Conservation (phyloP, 2,888 invertebrate genomes). For the Nysson spinosus region DNA sequence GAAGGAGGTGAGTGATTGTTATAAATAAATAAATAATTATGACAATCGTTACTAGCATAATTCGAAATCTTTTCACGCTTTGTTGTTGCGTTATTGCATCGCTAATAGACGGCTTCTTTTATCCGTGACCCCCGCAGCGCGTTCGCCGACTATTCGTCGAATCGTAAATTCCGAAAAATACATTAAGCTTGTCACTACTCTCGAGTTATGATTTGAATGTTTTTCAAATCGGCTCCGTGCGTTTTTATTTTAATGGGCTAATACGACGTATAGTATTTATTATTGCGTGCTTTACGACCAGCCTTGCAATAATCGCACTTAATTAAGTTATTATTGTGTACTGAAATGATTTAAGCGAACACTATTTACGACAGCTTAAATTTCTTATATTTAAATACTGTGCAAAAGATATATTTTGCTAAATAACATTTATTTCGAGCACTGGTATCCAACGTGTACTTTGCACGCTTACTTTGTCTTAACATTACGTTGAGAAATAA, state of each 20-base stretch:
- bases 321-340: no score
- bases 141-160: constrained; percentile 26
- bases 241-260: not conserved
- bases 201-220: constrained; percentile 11
- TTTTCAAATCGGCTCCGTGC: not conserved
- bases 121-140: not conserved
- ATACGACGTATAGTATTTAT: no score
- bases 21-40: constrained; percentile 7
- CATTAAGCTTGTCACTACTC: constrained; percentile 17
- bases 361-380: no score
- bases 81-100: not conserved
- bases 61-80: not conserved
- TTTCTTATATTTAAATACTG: no score
- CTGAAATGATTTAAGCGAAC: no score
- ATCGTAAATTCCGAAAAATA: constrained; percentile 30
- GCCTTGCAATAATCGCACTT: no score
- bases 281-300: no score
- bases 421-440: no score
- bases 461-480: no score
- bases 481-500: no score
- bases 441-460: no score
- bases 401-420: no score
- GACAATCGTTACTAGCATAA: not conserved
- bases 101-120: not conserved
- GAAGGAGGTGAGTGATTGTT: constrained; percentile 77